Base-by-base conservation (phyloP, 1,140 invertebrate genomes). In the Manduca sexta region DNA sequence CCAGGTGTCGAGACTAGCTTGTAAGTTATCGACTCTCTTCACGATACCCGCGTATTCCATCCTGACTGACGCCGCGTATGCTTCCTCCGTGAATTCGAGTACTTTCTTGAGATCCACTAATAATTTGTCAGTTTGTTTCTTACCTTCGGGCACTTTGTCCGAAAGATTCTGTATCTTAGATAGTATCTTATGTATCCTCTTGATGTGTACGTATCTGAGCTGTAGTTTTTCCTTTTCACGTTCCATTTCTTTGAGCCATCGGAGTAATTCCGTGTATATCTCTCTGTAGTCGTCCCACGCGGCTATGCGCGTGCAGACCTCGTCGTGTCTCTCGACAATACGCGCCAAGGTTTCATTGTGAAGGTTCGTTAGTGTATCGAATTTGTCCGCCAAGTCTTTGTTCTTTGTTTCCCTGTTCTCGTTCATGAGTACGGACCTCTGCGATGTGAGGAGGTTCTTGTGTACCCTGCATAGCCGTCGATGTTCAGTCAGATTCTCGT, bases 291-390 rank as follows among this genome's bases (percentile, higher is more conserved):
- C 89, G 55, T 95, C 92, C 96, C 96, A 98, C 0, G 91, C 88
- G 1, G 88, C 84, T 3, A 97, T 89, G 38, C 94, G 86, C 1
- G 89, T 87, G 56, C 91, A 89, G 10, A 96, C 91, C 56, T 93
- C 90, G 33, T 88, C 87, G 63, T 96, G 94, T 53, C 94, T 88
- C 46, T 95, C 93, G 72, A 93, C 92, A 52, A 96, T 94, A 56
- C 90, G 88, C 0, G 92, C 90, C 7, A 96, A 75, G 0, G 94
- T 95, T 84, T 95, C 94, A 71, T 95, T 95, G 83, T 97, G 95
- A 5, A 94, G 87, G 63, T 94, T 93, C 0, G 93, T 94, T 39
- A 97, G 85, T 0, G 90, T 88, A 59, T 93, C 92, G 56, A 96
- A 94, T 60, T 95, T 91, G 64, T 94, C 91, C 40, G 90, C 89